Evolutionary conservation across 2,797 vertebrate genomes (phyloP), one percentile per base, ranked within the genome.

Genomic region (Lepilemur ruficaudatus): DNA sequence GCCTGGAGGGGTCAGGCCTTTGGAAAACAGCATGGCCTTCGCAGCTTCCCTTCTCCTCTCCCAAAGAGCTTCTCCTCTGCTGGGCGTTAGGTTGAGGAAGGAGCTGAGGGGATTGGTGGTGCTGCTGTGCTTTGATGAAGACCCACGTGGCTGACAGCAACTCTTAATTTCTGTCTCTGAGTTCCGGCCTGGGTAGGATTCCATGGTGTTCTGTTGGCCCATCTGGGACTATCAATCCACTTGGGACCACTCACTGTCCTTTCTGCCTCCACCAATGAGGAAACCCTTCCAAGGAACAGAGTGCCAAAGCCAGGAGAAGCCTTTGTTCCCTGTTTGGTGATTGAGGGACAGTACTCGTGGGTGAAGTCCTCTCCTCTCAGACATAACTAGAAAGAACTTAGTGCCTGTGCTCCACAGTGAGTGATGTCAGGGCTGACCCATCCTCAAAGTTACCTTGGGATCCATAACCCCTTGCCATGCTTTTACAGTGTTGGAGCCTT

Each of bases 211-310:
- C 41, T 46, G 13, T 75, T 59, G 30, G 72, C 35, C 57, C 73
- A 55, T 38, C 43, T 88, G 41, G 22, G 14, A 17, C 8, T 91
- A 22, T 76, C 63, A 48, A 79, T 57, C 30, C 61, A 73, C 10
- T 91, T 43, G 67, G 52, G 76, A 38, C 84, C 23, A 82, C 57
- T 96, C 23, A 76, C 17, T 43, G 7, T 92, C 80, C n/a, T 76
- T 48, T 72, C 41, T 88, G 32, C 55, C 48, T 81, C 72, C 15
- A 50, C 32, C 20, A 57, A 43, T 78, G 38, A 93, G 76, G 76
- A 94, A 84, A 78, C 18, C 43, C 18, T 96, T 91, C 28, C 15
- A 94, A 57, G 79, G 59, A 89, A 95, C 50, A 94, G 17, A 79
- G 15, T 72, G 22, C 43, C 79, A 86, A 93, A 96, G 61, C 35